Evolutionary conservation across 2,888 invertebrate species (phyloP).

Genomic region (Stenodera caucasica): DNA sequence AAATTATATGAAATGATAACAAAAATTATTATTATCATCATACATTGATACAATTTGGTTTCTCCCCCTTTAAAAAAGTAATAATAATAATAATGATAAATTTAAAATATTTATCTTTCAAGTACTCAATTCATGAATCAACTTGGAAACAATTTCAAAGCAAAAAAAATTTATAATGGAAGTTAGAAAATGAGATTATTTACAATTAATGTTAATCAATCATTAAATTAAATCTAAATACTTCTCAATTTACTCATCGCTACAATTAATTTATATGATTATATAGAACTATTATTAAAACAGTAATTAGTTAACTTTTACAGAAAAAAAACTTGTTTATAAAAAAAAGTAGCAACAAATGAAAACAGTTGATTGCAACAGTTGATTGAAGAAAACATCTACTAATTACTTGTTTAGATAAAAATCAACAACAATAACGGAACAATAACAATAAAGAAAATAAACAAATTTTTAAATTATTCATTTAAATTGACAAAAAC

Average conservation of each 20-base stretch:
- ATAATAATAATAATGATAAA: too few species aligned
- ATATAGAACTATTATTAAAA: too few species aligned
- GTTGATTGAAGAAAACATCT: neutral
- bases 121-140: neutral
- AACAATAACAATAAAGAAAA: neutral
- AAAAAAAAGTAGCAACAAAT: neutral
- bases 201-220: neutral
- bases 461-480: neutral
- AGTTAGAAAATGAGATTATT: neutral
- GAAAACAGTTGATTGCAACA: slow-evolving; percentile 3
- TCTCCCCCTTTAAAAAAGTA: too few species aligned
- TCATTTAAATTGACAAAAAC: neutral
- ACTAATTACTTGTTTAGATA: neutral
- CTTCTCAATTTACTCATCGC: neutral
- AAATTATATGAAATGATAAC: too few species aligned
- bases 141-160: neutral
- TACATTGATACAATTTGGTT: too few species aligned
- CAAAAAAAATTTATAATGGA: too few species aligned
- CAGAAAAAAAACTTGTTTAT: neutral
- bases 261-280: neutral
- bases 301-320: neutral
- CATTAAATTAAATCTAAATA: neutral
- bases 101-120: neutral
- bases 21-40: too few species aligned
- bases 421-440: neutral